Evolutionary conservation across 2,888 invertebrate genomes (phyloP).

Genomic region (Eupsilia transversa): DNA sequence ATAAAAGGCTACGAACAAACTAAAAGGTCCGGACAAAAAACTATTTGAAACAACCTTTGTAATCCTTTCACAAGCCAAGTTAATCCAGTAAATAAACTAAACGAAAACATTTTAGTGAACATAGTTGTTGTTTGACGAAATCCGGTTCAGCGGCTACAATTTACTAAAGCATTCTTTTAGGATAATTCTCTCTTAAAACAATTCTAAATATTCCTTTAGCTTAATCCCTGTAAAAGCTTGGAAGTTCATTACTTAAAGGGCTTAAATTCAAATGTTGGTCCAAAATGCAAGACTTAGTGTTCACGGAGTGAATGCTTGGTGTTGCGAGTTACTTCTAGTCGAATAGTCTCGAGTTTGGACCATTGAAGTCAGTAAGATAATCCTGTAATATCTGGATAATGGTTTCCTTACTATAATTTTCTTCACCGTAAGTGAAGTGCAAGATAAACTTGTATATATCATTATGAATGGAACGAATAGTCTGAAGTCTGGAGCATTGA

Average conservation of each 20-base stretch:
- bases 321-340: conserved; percentile 33
- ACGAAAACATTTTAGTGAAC: conserved; percentile 43
- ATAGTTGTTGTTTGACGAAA: conserved; percentile 56
- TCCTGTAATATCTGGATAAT: background rate
- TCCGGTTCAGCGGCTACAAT: conserved; percentile 37
- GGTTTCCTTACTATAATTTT: background rate
- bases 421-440: background rate
- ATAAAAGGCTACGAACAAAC: conserved; percentile 15
- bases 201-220: conserved; percentile 56
- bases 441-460: background rate
- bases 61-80: conserved; percentile 36
- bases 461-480: background rate
- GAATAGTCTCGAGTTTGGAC: conserved; percentile 14
- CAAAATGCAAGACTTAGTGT: conserved; percentile 54
- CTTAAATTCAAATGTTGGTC: conserved; percentile 53
- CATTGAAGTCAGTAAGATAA: background rate
- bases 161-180: conserved; percentile 58
- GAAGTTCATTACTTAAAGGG: conserved; percentile 65
- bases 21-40: conserved; percentile 31
- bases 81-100: conserved; percentile 49
- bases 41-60: conserved; percentile 31
- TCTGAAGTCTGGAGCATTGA: too few species aligned
- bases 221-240: conserved; percentile 43
- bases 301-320: conserved; percentile 40
- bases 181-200: conserved; percentile 52